Percentiles rank a stretch among this genome's conserved stretches.
Evolutionary conservation across 53 echinoderm and acorn worm species (phyloP).

Genomic region (Hippasteria phrygiana): DNA sequence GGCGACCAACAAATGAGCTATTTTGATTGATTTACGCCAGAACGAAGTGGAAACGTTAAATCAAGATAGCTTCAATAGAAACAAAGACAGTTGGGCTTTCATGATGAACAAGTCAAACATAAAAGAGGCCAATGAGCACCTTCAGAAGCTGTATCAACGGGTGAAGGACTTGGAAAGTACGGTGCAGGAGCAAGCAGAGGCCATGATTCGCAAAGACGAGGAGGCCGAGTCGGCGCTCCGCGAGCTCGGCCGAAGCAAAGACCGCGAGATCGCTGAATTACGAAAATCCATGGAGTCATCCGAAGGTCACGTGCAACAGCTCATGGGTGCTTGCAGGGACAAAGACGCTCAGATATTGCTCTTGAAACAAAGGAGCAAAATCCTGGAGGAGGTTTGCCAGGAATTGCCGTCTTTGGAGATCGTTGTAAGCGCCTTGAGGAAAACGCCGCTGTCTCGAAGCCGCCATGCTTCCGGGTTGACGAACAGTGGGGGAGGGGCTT

Average conservation of each 20-base stretch:
- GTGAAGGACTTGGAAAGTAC: conserved; percentile 81
- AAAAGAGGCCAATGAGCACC: conserved; percentile 89
- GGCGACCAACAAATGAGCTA: background rate
- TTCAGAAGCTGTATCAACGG: conserved; percentile 84
- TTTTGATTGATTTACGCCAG: background rate
- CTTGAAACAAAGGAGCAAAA: conserved; percentile 46
- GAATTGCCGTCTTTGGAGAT: conserved; percentile 61
- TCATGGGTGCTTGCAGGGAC: conserved; percentile 44
- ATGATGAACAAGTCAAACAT: conserved; percentile 75
- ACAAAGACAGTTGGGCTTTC: background rate
- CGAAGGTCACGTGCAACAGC: conserved; percentile 50
- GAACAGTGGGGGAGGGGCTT: background rate
- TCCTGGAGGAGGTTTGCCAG: conserved; percentile 65
- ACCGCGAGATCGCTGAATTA: conserved; percentile 63
- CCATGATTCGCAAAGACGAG: conserved; percentile 83
- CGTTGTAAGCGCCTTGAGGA: conserved; percentile 33
- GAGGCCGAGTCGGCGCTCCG: conserved; percentile 38
- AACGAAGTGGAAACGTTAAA: background rate
- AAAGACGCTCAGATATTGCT: conserved; percentile 56
- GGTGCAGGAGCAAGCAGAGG: conserved; percentile 89
- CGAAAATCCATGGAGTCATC: conserved; percentile 60
- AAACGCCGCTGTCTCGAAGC: background rate
- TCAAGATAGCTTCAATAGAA: background rate
- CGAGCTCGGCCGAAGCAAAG: conserved; percentile 37
- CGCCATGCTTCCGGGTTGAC: conserved; percentile 5